phyloP scores from a whole-genome alignment of 1,140 invertebrate genomes.

The Microplitis mediator region DNA sequence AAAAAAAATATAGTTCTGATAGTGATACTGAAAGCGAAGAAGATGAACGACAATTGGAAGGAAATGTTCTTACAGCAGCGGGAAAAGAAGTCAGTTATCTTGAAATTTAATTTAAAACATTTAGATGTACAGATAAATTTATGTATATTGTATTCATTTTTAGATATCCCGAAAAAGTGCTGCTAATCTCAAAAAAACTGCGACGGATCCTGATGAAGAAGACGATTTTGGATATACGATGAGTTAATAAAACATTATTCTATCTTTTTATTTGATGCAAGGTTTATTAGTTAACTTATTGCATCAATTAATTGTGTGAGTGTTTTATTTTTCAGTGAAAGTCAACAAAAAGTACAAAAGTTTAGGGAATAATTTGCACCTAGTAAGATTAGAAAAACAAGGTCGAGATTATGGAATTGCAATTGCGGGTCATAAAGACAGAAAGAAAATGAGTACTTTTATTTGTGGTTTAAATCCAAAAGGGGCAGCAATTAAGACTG shows the following conservation, averaged over 20 bases:
- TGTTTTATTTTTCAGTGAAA: background rate
- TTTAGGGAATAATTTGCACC: conserved; percentile 71
- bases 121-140: too few species aligned
- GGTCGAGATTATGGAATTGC: conserved; percentile 83
- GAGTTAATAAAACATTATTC: conserved; percentile 64
- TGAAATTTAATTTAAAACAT: too few species aligned
- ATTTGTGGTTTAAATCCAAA: conserved; percentile 92
- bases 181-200: conserved; percentile 79
- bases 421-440: conserved; percentile 91
- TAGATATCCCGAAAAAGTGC: conserved; percentile 90
- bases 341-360: conserved; percentile 71
- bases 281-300: background rate
- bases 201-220: conserved; percentile 80
- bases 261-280: background rate
- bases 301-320: background rate
- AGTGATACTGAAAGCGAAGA: too few species aligned
- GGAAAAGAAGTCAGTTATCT: too few species aligned
- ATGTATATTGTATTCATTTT: conserved; percentile 20
- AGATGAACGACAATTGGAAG: too few species aligned
- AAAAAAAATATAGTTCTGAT: too few species aligned
- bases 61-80: too few species aligned
- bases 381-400: conserved; percentile 74
- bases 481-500: conserved; percentile 77
- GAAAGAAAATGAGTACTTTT: conserved; percentile 95
- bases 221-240: conserved; percentile 91